Evolutionary conservation across 2,113 vertebrate genomes (phyloP).

Genomic region (Mola mola): DNA sequence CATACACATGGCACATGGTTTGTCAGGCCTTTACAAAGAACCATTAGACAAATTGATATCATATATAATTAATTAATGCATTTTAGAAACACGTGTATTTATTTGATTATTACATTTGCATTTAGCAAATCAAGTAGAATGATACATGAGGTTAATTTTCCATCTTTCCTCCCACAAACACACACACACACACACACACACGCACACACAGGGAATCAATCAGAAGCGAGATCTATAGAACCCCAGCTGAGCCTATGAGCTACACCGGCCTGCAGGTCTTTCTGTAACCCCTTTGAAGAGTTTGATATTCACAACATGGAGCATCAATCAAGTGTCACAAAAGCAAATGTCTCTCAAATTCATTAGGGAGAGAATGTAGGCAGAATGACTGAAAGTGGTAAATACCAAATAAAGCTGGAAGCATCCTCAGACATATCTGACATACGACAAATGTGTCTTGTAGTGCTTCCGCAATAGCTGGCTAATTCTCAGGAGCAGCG

Average conservation of each 20-base stretch:
- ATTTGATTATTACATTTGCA: no score
- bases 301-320: conserved; percentile 66
- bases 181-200: conserved; percentile 2
- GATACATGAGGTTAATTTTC: no score
- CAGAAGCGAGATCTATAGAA: conserved; percentile 32
- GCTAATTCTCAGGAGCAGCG: conserved; percentile 76
- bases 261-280: conserved; percentile 68
- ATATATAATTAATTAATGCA: no score
- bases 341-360: conserved; percentile 60
- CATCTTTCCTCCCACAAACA: no score
- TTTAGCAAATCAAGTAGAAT: no score
- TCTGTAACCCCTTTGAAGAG: conserved; percentile 47
- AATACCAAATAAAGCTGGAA: conserved; percentile 65
- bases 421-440: conserved; percentile 63
- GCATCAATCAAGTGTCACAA: conserved; percentile 67
- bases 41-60: no score
- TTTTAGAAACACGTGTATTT: no score
- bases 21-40: no score
- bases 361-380: conserved; percentile 51
- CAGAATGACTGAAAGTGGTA: conserved; percentile 60
- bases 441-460: conserved; percentile 65
- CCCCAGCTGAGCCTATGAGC: conserved; percentile 55
- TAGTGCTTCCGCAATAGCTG: conserved; percentile 60
- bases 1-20: no score
- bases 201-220: conserved; percentile 2